Percentiles rank a stretch among this genome's conserved stretches.
Evolutionary conservation across 2,113 vertebrate genomes (phyloP).

Genomic region (Cariama cristata): DNA sequence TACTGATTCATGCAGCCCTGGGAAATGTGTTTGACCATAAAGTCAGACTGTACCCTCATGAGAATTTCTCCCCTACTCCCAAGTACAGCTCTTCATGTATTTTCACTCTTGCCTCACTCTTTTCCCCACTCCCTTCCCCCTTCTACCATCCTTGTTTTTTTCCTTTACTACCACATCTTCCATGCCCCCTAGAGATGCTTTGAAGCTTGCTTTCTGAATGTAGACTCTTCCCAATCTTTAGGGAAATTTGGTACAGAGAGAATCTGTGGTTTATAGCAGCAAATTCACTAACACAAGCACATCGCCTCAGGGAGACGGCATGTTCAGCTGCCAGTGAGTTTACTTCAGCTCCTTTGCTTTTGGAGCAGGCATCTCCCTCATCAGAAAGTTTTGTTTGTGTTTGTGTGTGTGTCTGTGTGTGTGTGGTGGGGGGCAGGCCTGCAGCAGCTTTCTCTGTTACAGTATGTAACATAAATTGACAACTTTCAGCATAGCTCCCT

Average conservation of each 20-base stretch:
- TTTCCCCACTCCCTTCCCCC: background rate
- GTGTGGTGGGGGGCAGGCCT: background rate
- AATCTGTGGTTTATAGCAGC: background rate
- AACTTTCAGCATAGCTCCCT: background rate
- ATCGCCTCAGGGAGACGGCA: background rate
- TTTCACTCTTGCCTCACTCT: background rate
- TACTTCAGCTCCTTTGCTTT: background rate
- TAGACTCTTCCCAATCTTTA: background rate
- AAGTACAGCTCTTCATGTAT: background rate
- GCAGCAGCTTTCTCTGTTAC: background rate
- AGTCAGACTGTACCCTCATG: background rate
- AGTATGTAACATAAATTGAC: background rate
- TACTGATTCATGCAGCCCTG: conserved; percentile 21
- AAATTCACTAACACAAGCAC: background rate
- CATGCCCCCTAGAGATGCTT: background rate
- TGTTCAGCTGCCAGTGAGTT: background rate
- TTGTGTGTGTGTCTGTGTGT: too few species aligned
- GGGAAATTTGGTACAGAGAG: background rate
- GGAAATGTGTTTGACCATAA: conserved; percentile 22
- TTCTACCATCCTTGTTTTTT: background rate
- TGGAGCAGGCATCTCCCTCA: background rate
- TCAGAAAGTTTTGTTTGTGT: background rate
- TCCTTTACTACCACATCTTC: background rate
- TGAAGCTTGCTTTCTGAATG: background rate
- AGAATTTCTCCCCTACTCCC: background rate